Base-by-base conservation (phyloP, 1,140 invertebrate species). In the Caenorhabditis tropicalis region DNA sequence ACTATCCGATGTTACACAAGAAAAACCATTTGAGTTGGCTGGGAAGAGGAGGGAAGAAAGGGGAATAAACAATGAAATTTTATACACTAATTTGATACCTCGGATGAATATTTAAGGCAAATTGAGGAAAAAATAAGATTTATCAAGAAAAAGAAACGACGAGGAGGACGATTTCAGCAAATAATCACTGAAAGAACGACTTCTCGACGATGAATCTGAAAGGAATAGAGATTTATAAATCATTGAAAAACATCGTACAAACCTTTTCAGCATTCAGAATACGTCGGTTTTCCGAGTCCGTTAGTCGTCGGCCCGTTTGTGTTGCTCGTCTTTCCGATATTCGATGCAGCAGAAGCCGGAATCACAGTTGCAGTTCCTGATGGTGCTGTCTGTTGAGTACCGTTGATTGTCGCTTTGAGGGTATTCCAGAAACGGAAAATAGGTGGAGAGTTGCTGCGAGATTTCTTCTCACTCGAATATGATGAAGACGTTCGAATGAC, bases 341-440 rank as follows among this genome's bases (percentile, higher is more conserved):
- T 74, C 15, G 65, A 74, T 4, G 65, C 65, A 3, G 65, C 27
- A 10, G 65, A 74, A 0, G 36, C 65, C 1, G 65, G 65, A 74
- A 74, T 74, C 19, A 74, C 65, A 21, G 65, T 74, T 9, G 65
- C 65, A 24, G 65, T n/a, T 6, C 65, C 36, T 12, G 36, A 27
- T 3, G 65, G 65, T 21, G 36, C 65, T 5, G 65, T 74, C n/a
- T 27, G 36, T 74, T 46, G 65, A 12, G 36, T 74, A 19, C 82
- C 81, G 15, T 53, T 58, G 2, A 82, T 58, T n/a, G 81, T 82
- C 15, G 51, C 56, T 58, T 82, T 82, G 56, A 82, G 27, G 16
- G 56, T 58, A 49, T 82, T 82, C 82, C 82, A 82, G 43, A 82
- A 70, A 16, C 82, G 82, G 24, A 82, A 46, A n/a, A 65, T 65